Base-by-base conservation (phyloP, 2,797 vertebrate species). In the Acanthopagrus latus region DNA sequence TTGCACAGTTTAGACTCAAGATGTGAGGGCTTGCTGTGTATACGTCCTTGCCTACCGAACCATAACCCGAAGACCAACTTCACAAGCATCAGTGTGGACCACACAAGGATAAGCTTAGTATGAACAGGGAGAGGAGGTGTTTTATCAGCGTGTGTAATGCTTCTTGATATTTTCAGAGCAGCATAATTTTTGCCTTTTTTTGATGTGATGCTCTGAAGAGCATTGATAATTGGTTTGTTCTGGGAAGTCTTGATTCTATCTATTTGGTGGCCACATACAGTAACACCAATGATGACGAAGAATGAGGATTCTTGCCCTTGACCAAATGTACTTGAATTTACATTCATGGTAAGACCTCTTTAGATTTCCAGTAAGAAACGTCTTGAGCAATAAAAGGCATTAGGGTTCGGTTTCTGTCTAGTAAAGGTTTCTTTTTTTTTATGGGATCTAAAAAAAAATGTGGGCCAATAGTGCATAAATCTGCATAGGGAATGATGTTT, bases 391-490 rank as follows among this genome's bases (percentile, higher is more conserved):
- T 29, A 54, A 75, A 66, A 66, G 23, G 21, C 38, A 54, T 50
- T 46, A 23, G 17, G 57, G n/a, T 64, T 58, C 1, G 18, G 4
- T 46, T 29, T 71, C 41, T 41, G 13, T 54, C 3, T 76, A 18
- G 13, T 21, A 64, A 58, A 56, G 48, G 27, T 25, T 57, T 10
- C 56, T 57, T 2, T 27, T 52, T 79, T 79, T 47, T 65, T 57
- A 33, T 13, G 18, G 43, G 29, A 66, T 72, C 20, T 57, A 3
- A 65, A 51, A 64, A n/a, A 55, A 69, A 46, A 38, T 47, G 16
- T 55, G 29, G 29, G 46, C 66, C 66, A 78, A 41, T 18, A 21
- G 4, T 80, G 79, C 71, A 78, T 78, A 73, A 65, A 88, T 86
- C 66, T 84, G 46, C 73, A 80, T 70, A 38, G 54, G 51, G 54